Evolutionary conservation across 1,140 invertebrate genomes (phyloP).

Genomic region (Zaprionus inermis): DNA sequence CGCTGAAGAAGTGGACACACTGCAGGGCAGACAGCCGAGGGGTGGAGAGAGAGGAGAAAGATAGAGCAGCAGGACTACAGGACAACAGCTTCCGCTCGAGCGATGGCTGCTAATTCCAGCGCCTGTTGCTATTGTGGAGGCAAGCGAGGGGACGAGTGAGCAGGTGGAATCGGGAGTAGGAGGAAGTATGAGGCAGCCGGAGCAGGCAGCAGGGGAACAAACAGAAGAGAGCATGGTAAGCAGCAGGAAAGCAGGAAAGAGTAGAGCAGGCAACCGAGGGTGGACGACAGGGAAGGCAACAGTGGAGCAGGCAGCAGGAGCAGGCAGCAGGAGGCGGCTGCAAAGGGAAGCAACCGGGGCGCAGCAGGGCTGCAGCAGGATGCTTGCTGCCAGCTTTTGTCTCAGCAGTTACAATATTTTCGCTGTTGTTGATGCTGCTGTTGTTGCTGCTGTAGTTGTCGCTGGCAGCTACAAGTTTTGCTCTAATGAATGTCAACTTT

Average conservation of each 20-base stretch:
- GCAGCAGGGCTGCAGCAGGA: conserved; percentile 61
- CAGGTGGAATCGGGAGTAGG: neutral
- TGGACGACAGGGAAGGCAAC: neutral
- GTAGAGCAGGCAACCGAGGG: neutral
- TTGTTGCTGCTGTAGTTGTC: neutral
- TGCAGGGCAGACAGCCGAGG: neutral
- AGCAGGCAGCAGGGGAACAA: neutral
- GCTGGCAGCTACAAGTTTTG: conserved; percentile 26
- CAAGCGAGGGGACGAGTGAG: neutral
- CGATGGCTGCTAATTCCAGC: conserved; percentile 70
- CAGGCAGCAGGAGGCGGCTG: neutral
- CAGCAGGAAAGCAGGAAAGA: neutral
- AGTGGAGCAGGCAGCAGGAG: neutral
- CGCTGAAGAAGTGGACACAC: conserved; percentile 21
- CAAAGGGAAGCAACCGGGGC: conserved; percentile 11
- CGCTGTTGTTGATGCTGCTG: conserved; percentile 14
- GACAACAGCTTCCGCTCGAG: conserved; percentile 39
- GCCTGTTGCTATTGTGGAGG: conserved; percentile 71
- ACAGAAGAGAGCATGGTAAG: neutral
- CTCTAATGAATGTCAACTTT: conserved; percentile 74
- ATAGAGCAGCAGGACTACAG: conserved; percentile 22
- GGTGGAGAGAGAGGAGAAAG: neutral
- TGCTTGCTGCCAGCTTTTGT: conserved; percentile 68
- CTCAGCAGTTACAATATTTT: conserved; percentile 34
- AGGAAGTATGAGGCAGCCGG: neutral